These are phyloP conservation scores for Cecidostiba fungosa DNA, from an alignment of 2,888 invertebrate genomes.

Conservation along the genomic window DNA sequence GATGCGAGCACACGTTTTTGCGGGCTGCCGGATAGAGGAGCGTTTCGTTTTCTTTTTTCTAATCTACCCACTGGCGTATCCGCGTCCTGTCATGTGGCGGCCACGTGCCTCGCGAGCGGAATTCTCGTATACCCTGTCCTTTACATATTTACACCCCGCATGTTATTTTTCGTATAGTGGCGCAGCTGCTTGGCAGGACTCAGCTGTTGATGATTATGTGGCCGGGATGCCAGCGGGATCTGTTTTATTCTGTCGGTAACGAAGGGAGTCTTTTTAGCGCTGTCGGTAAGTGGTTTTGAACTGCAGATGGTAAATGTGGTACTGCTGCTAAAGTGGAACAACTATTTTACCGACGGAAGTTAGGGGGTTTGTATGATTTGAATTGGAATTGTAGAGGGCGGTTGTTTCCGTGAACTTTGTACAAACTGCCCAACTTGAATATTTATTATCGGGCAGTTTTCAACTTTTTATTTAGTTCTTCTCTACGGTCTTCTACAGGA, in stretches of 20 bases:
- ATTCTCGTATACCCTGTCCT: neutral
- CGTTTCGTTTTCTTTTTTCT: slow-evolving; percentile 10
- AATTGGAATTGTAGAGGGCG: neutral
- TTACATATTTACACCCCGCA: neutral
- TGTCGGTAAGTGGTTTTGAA: neutral
- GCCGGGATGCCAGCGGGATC: neutral
- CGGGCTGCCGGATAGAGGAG: neutral
- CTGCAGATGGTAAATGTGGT: neutral
- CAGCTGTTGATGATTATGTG: neutral
- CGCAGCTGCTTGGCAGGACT: neutral
- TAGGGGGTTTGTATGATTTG: neutral
- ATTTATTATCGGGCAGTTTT: neutral
- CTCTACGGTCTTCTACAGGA: too few species aligned
- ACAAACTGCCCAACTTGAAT: neutral
- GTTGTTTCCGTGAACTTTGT: neutral
- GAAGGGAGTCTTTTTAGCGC: neutral
- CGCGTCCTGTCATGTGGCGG: slow-evolving; percentile 41
- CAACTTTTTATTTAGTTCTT: neutral
- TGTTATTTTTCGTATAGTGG: neutral
- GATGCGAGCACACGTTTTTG: slow-evolving; percentile 29
- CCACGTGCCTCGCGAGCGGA: slow-evolving; percentile 20
- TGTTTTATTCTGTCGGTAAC: neutral
- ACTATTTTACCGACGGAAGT: too few species aligned
- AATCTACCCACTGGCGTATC: neutral
- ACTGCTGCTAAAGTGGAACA: neutral